Percentiles rank a stretch among this genome's conserved stretches.
phyloP scores from a whole-genome alignment of 2,888 invertebrate genomes.

The Dorcus hopei region DNA sequence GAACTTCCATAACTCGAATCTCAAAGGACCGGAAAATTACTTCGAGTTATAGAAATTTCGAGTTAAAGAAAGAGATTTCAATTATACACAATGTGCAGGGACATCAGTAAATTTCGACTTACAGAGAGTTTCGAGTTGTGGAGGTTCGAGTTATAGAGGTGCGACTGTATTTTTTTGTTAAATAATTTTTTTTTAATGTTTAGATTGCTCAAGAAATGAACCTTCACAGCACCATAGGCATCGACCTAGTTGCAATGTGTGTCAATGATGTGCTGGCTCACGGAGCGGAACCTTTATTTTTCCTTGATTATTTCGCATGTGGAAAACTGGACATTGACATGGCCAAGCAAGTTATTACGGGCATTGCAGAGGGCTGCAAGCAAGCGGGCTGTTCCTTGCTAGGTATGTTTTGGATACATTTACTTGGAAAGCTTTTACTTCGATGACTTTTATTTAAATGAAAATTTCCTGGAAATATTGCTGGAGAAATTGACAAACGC shows the following conservation, averaged over 20 bases:
- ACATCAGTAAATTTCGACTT: no score
- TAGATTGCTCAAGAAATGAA: conserved; percentile 79
- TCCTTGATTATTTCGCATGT: conserved; percentile 95
- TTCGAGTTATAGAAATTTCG: no score
- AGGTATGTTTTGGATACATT: conserved; percentile 49
- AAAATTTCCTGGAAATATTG: not conserved
- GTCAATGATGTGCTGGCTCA: conserved; percentile 95
- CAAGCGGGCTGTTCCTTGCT: conserved; percentile 83
- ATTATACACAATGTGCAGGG: no score
- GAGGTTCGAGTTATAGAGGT: no score
- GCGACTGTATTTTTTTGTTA: no score
- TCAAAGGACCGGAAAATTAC: no score
- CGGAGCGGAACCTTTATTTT: conserved; percentile 93
- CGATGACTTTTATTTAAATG: not conserved
- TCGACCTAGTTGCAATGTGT: conserved; percentile 97
- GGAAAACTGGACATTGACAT: conserved; percentile 76
- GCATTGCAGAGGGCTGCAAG: conserved; percentile 85
- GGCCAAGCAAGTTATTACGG: conserved; percentile 76
- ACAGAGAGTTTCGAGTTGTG: no score
- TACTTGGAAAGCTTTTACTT: not conserved
- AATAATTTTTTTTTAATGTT: conserved; percentile 26
- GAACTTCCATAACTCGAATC: no score
- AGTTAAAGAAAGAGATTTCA: no score
- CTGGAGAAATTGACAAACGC: no score
- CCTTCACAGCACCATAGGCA: conserved; percentile 81